phyloP scores from a whole-genome alignment of 2,113 vertebrate species.

The Clupea harengus region DNA sequence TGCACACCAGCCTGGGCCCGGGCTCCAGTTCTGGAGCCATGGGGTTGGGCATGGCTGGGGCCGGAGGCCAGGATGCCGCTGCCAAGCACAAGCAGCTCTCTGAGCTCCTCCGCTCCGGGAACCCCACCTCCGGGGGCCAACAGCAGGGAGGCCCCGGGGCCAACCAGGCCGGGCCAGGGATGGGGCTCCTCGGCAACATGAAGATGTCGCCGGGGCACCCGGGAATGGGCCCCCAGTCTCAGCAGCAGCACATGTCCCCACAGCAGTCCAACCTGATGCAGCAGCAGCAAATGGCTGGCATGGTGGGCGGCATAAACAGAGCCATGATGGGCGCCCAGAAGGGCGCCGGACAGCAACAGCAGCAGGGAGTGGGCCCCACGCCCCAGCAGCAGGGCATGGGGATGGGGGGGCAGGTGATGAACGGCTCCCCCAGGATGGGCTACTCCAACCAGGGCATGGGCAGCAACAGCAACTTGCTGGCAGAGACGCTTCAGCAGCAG shows the following conservation, averaged over 20 bases:
- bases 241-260: conserved; percentile 70
- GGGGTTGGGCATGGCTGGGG: conserved; percentile 56
- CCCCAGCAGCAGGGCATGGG: conserved; percentile 70
- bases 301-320: conserved; percentile 71
- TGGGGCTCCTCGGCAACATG: conserved; percentile 71
- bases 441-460: conserved; percentile 87
- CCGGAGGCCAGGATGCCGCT: conserved; percentile 84
- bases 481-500: conserved; percentile 86
- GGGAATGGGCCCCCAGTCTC: conserved; percentile 66
- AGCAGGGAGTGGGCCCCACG: conserved; percentile 28
- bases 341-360: conserved; percentile 65
- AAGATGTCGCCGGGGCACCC: conserved; percentile 68
- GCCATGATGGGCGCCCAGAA: conserved; percentile 73
- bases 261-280: conserved; percentile 83
- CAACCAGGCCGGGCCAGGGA: conserved; percentile 62
- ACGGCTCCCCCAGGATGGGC: conserved; percentile 91
- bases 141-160: conserved; percentile 76
- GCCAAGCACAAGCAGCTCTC: conserved; percentile 99
- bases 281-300: conserved; percentile 59
- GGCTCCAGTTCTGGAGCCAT: conserved; percentile 56
- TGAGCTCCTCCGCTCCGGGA: conserved; percentile 87
- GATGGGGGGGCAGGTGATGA: conserved; percentile 85
- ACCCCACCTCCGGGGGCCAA: conserved; percentile 59
- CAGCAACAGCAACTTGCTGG: conserved; percentile 80
- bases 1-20: conserved; percentile 75